A percentile compares a stretch with the other conserved stretches of the same genome.
Evolutionary conservation across 1,140 invertebrate genomes (phyloP).

Genomic region (Drosophila triauraria): DNA sequence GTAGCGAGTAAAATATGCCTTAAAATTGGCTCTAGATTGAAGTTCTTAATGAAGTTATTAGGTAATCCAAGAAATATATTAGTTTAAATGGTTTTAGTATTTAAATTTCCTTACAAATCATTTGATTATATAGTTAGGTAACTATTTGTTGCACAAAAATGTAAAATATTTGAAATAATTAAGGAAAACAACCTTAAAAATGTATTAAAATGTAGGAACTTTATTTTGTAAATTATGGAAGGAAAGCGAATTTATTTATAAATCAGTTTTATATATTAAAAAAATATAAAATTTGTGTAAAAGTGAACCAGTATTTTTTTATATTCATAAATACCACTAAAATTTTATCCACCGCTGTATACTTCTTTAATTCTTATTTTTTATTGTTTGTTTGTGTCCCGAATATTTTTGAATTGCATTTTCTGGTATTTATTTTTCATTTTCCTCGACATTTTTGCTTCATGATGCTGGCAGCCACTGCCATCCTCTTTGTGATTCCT

Average conservation of each 20-base stretch:
- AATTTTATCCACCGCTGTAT: conserved; percentile 18
- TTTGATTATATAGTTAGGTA: too few relatives aligned
- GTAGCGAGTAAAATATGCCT: neutral
- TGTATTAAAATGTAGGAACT: too few relatives aligned
- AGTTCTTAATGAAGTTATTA: neutral
- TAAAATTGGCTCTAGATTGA: neutral
- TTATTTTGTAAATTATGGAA: too few relatives aligned
- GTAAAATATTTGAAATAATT: too few relatives aligned
- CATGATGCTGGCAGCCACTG: conserved; percentile 53
- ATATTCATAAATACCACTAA: conserved; percentile 2
- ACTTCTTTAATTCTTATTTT: conserved; percentile 5
- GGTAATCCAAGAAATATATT: too few relatives aligned
- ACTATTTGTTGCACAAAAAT: neutral
- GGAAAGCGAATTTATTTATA: too few relatives aligned
- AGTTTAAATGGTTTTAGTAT: too few relatives aligned
- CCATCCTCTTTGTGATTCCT: conserved; percentile 57
- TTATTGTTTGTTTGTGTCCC: conserved; percentile 24
- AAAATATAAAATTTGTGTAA: too few relatives aligned
- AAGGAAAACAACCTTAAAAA: too few relatives aligned
- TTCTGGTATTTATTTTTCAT: conserved; percentile 77
- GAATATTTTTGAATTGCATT: conserved; percentile 54
- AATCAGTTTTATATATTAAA: too few relatives aligned
- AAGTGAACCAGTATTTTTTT: neutral
- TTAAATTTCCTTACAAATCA: too few relatives aligned
- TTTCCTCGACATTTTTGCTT: conserved; percentile 65